Evolutionary conservation across 2,113 vertebrate species (phyloP), one percentile per base, ranked within the genome.

Genomic region (Catharus fuscescens): DNA sequence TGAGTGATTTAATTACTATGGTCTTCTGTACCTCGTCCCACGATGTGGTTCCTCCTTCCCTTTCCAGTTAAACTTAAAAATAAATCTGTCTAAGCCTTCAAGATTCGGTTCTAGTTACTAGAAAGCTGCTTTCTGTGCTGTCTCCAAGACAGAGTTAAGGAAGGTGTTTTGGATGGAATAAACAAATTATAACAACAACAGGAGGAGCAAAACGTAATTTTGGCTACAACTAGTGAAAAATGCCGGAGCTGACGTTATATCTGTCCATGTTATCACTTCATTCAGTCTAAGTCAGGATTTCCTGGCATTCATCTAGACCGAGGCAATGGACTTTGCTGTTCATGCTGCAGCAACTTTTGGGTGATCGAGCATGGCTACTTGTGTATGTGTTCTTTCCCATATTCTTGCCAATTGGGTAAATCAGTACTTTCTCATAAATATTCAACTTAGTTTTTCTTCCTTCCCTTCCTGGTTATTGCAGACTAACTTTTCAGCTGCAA

Each of bases 241-340:
- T 80, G 64, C 84, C n/a, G 20, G 84, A 94, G 62, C 73, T 97
- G 87, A 97, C 29, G 56, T 84, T 74, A 67, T 70, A 93, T 97
- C 92, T 84, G 10, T 67, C 62, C 8, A 1, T 48, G 31, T 94
- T 97, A 96, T 96, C 95, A 3, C 74, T 87, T 72, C 21, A 64
- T 93, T 90, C 47, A 65, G 67, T 96, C 93, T 29, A 85, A 94
- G 86, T 77, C 94, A 96, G 96, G 95, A 97, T 97, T 97, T 97
- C 97, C 96, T 95, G 94, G 78, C 57, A 97, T 97, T 97, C 96
- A 95, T 94, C 59, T 94, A 56, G 80, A 36, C 77, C 9, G 3
- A 86, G 71, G 59, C 31, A 5, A 36, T 84, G 86, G 92, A 79
- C 31, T 93, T 81, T 42, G 80, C 82, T 96, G 70, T 80, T 93